Conservation (phyloP, 2,797 vertebrate species). For the Anguilla anguilla region DNA sequence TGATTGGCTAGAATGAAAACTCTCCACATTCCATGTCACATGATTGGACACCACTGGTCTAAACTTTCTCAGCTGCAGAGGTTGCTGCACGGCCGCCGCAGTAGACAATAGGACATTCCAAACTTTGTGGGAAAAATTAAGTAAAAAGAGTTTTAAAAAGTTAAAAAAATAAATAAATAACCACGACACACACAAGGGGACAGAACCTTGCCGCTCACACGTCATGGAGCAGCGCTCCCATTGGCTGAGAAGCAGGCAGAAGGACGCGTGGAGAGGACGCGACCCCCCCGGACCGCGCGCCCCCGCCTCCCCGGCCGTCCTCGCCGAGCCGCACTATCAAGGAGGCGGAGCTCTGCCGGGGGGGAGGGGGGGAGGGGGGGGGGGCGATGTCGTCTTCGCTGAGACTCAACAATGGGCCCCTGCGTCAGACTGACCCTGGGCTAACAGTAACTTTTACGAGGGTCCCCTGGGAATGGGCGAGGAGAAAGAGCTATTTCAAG, state of each 20-base stretch:
- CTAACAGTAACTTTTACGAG: constrained; percentile 69
- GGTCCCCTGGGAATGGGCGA: constrained; percentile 72
- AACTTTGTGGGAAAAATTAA: neutral
- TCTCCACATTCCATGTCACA: no score
- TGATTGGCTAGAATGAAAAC: no score
- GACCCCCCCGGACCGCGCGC: neutral
- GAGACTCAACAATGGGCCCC: constrained; percentile 76
- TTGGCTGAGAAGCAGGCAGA: neutral
- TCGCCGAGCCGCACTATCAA: constrained; percentile 22
- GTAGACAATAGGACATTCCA: no score
- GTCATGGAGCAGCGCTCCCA: neutral
- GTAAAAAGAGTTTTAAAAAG: neutral
- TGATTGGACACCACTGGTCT: no score
- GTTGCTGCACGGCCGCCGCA: no score
- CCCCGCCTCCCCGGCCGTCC: constrained; percentile 14
- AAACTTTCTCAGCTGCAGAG: no score
- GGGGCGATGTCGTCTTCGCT: constrained; percentile 68
- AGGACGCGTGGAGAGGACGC: neutral
- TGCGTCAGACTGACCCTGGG: constrained; percentile 72
- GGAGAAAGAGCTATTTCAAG: constrained; percentile 80
- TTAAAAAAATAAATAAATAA: neutral
- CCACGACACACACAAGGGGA: neutral
- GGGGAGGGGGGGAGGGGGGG: constrained; percentile 35
- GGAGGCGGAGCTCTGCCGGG: constrained; percentile 64
- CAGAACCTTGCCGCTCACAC: neutral